These are phyloP conservation scores for Dicyrtomina minuta DNA, from an alignment of 2,888 invertebrate genomes.

Conservation along the genomic window DNA sequence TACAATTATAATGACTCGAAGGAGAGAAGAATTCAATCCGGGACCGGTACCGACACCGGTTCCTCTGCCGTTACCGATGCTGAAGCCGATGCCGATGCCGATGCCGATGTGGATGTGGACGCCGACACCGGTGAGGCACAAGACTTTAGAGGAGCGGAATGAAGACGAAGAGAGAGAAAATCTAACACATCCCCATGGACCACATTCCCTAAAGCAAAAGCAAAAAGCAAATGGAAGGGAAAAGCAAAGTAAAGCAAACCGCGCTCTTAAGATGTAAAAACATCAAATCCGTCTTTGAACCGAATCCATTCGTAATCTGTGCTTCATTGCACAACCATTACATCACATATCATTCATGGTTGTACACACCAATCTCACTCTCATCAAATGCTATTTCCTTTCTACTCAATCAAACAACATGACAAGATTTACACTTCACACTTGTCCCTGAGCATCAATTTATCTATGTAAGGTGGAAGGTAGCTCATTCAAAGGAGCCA, in stretches of 20 bases:
- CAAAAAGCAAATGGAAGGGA: neutral
- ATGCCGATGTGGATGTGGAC: no score
- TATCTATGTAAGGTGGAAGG: conserved; percentile 20
- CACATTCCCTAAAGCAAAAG: conserved; percentile 7
- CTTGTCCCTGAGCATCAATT: conserved; percentile 23
- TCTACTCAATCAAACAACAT: conserved; percentile 24
- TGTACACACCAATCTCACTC: conserved; percentile 21
- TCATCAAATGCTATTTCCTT: conserved; percentile 23
- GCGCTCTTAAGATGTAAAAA: conserved; percentile 3
- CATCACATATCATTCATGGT: conserved; percentile 17
- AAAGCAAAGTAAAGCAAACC: neutral
- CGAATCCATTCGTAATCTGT: conserved; percentile 21
- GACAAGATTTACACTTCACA: conserved; percentile 24
- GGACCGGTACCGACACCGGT: no score
- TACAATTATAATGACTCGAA: neutral
- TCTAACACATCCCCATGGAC: conserved; percentile 11
- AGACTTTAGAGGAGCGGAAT: neutral
- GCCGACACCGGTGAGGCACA: neutral
- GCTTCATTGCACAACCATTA: conserved; percentile 21
- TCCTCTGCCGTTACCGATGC: no score
- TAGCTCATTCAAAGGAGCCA: conserved; percentile 13
- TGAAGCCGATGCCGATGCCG: no score
- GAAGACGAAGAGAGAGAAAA: neutral
- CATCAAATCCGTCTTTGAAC: conserved; percentile 22
- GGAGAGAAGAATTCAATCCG: neutral